A percentile compares a stretch with the other conserved stretches of the same genome.
phyloP scores from a whole-genome alignment of 2,888 invertebrate genomes.

The Andrena fulva region DNA sequence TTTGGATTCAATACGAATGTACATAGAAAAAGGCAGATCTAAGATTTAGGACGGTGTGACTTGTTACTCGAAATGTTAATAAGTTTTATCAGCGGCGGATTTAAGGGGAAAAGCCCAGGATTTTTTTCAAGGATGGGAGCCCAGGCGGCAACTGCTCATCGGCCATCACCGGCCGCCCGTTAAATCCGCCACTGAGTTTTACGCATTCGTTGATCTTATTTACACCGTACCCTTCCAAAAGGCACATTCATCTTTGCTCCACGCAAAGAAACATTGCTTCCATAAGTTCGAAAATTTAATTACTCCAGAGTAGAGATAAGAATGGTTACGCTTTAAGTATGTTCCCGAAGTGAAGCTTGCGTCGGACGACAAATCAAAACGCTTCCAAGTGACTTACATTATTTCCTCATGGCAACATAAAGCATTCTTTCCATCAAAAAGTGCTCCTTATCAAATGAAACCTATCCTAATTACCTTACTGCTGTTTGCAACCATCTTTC shows the following conservation, averaged over 20 bases:
- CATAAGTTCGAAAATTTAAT: not conserved
- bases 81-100: too few species aligned
- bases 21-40: slow-evolving; percentile 55
- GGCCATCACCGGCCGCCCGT: too few species aligned
- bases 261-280: slow-evolving; percentile 26
- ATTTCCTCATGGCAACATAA: slow-evolving; percentile 46
- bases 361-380: not conserved
- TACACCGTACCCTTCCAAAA: slow-evolving; percentile 57
- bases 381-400: slow-evolving; percentile 28
- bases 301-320: not conserved
- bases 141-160: too few species aligned
- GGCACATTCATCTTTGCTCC: slow-evolving; percentile 62
- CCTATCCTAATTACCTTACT: slow-evolving; percentile 80
- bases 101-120: too few species aligned
- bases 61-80: slow-evolving; percentile 19
- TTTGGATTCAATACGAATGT: slow-evolving; percentile 19
- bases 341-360: not conserved
- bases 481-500: slow-evolving; percentile 88
- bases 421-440: slow-evolving; percentile 15
- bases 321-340: not conserved
- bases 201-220: slow-evolving; percentile 12
- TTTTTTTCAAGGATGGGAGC: too few species aligned
- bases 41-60: slow-evolving; percentile 62
- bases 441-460: slow-evolving; percentile 15
- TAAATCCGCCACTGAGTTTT: not conserved